Base-by-base conservation (phyloP, 2,797 vertebrate species). In the Microctenopoma stevenorrisi region DNA sequence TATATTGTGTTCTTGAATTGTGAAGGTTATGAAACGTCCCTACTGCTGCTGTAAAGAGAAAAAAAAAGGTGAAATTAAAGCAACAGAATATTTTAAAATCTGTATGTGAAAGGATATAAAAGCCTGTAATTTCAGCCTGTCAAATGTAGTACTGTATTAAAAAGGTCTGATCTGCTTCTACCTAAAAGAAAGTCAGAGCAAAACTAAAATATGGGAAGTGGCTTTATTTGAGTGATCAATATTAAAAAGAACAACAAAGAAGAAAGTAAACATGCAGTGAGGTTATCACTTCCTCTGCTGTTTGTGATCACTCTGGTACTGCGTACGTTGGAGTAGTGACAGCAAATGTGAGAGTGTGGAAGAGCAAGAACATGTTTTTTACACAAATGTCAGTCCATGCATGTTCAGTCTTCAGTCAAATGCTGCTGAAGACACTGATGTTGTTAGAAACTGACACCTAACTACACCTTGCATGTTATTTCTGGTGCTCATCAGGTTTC, bases 391-490 rank as follows among this genome's bases (percentile, higher is more conserved):
- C 75, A 78, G 68, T 55, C 69, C 18, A 5, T 76, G 62, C 67
- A 71, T 78, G 46, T 77, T 87, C 54, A 50, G 57, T 37, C 53
- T 76, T 77, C 79, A 74, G 51, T 63, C 82, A 56, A 47, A 64
- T 58, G 71, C 72, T 43, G 40, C 57, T 12, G 28, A 60, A 61
- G 59, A 68, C 72, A 69, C 74, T 83, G 71, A 79, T 70, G 71
- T 65, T 78, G 79, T 70, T 64, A 38, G 63, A 84, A 86, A 68
- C 47, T 74, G 79, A 86, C 74, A 83, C 30, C 59, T 65, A 54
- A 74, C 79, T 63, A 75, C 65, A 66, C n/a, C 66, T 80, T 44
- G 65, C 3, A 5, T 73, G 66, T 80, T 74, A 49, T 55, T 64
- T 25, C 67, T 35, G 54, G 2, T 66, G 53, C 66, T 63, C 0